Evolutionary conservation across 2,888 invertebrate genomes (phyloP), one percentile per base, ranked within the genome.

Genomic region (Hypomecis punctinalis): DNA sequence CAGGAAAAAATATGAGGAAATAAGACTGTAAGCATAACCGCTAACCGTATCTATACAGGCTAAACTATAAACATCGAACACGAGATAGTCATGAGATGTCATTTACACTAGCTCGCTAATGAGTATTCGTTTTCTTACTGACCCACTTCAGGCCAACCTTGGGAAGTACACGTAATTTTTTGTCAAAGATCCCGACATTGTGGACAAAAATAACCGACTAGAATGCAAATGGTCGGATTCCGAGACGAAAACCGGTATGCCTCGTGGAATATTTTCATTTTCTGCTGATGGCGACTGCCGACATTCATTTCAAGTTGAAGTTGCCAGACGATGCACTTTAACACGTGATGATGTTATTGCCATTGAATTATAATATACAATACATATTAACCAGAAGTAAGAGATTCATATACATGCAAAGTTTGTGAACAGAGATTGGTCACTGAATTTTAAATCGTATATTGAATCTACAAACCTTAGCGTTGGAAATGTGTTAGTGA

Each of bases 131-230:
- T 76, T 71, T 76, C 66, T 72, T 70, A 63, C 52, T 68, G 80
- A 80, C 83, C 82, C 64, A 84, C 74, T 78, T 84, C 66, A 69
- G 46, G 52, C 35, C 59, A 73, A 54, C 77, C 75, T 80, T 78
- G 76, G 52, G 36, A 52, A 52, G 52, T 57, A 57, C 61, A 61
- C 53, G 61, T 57, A 53, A 61, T 52, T 48, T 70, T 67, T 67
- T 67, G 52, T 61, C 61, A 66, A 53, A 59, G 48, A 61, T 66
- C 61, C 65, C 65, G 53, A 61, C 43, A 66, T 4, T 61, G 48
- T 48, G 5, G 9, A 60, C 53, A 23, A 56, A 65, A 57, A 61
- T 65, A 65, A 61, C 43, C 42, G 35, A 56, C 36, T 42, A 43
- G 48, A 66, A 66, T 65, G 65, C 39, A 61, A 65, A 65, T 58